Base-by-base conservation (phyloP, 35 echinoderm and acorn worm species). In the Apostichopus japonicus region DNA sequence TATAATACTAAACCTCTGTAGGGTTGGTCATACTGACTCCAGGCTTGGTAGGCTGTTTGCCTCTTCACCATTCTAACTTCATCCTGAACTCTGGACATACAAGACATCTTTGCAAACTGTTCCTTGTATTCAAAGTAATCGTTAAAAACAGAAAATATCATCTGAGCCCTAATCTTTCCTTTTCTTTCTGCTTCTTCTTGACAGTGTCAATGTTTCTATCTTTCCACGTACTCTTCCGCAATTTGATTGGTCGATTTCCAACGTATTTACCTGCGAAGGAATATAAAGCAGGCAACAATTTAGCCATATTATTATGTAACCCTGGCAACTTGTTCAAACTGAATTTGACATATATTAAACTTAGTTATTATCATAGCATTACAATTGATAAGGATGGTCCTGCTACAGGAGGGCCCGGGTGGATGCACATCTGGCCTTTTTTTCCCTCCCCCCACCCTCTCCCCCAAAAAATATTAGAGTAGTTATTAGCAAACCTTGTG, bases 211-310 rank as follows among this genome's bases (percentile, higher is more conserved):
- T 63, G 81, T 99, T 96, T 75, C 97, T 77, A 55, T 99, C 97
- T 56, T 90, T 95, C 97, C 97, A 99, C 1, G 94, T 95, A 33
- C 97, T 99, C 86, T 99, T 99, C 76, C 95, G 67, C 2, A 99
- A 86, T 58, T 98, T 99, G 93, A 99, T 99, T 51, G 97, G 97
- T 84, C 97, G 63, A 90, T 99, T 99, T 14, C 97, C 97, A 23
- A 99, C 95, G 54, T 99, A 99, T 90, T 96, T 99, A 56, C 97
- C 97, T 96, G 95, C 21, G 59, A 55, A 72, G 10, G 19, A 6
- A 83, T 44, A 44, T 44, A 44, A 44, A 44, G 33, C 33, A 44
- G 33, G 33, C 33, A 44, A 44, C 33, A 44, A 44, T 44, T 44
- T 3, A 44, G 33, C 33, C 33, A 4, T 44, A 44, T 44, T 44